Evolutionary conservation across 1,140 invertebrate species (phyloP).

Genomic region (Gryon sp.): DNA sequence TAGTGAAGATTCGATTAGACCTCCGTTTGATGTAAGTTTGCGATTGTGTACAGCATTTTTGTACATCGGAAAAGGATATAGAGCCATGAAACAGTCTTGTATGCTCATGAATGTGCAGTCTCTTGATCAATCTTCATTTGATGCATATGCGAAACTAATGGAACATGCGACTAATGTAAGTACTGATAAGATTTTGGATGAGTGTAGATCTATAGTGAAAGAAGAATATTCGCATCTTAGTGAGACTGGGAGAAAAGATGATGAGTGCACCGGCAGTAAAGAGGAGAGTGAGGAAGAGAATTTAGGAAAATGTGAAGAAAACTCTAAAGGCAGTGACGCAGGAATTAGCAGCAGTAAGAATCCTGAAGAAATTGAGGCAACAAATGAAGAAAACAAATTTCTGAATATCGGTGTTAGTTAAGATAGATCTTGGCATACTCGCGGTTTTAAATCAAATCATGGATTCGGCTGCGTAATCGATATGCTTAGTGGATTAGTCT

Average conservation of each 20-base stretch:
- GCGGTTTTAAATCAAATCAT: conserved; percentile 46
- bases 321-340: too few relatives aligned
- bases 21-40: conserved; percentile 26
- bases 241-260: too few relatives aligned
- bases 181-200: conserved; percentile 17
- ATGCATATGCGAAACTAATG: background rate
- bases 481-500: conserved; percentile 44
- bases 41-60: conserved; percentile 25
- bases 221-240: too few relatives aligned
- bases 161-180: conserved; percentile 2
- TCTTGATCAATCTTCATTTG: conserved; percentile 20
- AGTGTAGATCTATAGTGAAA: conserved; percentile 18
- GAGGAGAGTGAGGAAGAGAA: too few relatives aligned
- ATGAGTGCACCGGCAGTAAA: too few relatives aligned
- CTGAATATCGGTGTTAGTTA: conserved; percentile 32
- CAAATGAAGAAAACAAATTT: too few relatives aligned
- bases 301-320: too few relatives aligned
- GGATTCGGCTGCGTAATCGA: conserved; percentile 52
- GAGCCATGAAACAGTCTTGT: conserved; percentile 26
- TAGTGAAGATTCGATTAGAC: background rate
- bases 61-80: conserved; percentile 38
- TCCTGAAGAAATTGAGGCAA: too few relatives aligned
- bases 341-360: too few relatives aligned
- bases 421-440: conserved; percentile 46
- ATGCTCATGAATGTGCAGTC: conserved; percentile 37